These are phyloP conservation scores for Syrista parreyssii DNA, from an alignment of 2,888 invertebrate species.

Conservation along the genomic window DNA sequence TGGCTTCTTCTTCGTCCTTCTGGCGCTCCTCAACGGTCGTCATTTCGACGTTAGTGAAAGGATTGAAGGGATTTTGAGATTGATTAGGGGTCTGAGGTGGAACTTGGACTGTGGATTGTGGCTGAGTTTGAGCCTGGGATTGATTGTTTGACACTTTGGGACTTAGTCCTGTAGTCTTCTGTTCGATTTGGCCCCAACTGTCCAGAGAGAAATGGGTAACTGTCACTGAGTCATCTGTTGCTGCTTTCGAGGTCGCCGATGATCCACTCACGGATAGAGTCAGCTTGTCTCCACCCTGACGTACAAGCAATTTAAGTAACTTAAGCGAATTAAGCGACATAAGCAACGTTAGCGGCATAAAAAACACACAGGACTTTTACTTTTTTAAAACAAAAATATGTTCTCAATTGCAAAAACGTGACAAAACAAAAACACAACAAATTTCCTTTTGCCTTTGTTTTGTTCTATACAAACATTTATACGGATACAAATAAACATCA, in stretches of 20 bases:
- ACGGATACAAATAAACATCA: neutral
- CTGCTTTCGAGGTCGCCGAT: conserved; percentile 41
- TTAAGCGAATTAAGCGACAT: neutral
- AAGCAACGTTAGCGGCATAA: neutral
- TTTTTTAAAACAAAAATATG: neutral
- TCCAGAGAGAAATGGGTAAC: conserved; percentile 72
- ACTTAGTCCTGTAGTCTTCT: conserved; percentile 59
- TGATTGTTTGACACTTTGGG: conserved; percentile 54
- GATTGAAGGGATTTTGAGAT: conserved; percentile 64
- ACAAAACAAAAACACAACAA: neutral
- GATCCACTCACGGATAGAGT: conserved; percentile 74
- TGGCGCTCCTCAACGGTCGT: conserved; percentile 20
- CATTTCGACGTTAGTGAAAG: conserved; percentile 51
- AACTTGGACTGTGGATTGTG: conserved; percentile 38
- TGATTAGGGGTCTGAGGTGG: conserved; percentile 32
- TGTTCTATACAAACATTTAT: neutral
- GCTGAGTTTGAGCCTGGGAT: conserved; percentile 24
- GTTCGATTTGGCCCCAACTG: conserved; percentile 68
- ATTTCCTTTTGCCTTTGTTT: neutral
- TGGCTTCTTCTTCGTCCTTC: conserved; percentile 27
- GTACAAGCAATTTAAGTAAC: neutral
- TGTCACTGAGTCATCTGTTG: conserved; percentile 68
- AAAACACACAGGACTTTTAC: neutral
- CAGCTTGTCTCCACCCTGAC: conserved; percentile 77
- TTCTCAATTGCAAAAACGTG: neutral